Evolutionary conservation across 2,888 invertebrate genomes (phyloP).

Genomic region (Pogonocherus hispidulus): DNA sequence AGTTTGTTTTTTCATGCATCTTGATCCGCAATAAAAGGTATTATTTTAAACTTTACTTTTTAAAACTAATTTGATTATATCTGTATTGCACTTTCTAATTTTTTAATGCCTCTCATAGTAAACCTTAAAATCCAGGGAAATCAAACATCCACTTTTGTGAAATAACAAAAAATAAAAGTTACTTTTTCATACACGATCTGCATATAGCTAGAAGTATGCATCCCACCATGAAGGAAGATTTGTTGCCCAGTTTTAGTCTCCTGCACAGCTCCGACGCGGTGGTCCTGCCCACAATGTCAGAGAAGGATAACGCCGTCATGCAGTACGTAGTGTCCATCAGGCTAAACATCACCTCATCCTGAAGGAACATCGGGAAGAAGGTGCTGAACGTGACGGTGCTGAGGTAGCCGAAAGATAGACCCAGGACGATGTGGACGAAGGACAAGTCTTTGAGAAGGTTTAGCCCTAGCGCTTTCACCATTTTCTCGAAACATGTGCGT

Average conservation of each 20-base stretch:
- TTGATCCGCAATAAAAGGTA: no score
- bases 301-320: slow-evolving; percentile 79
- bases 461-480: slow-evolving; percentile 74
- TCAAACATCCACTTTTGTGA: background rate
- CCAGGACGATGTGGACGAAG: slow-evolving; percentile 78
- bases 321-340: slow-evolving; percentile 75
- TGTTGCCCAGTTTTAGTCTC: slow-evolving; percentile 73
- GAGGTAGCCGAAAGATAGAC: slow-evolving; percentile 77
- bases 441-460: slow-evolving; percentile 74
- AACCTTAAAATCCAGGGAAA: no score
- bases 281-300: slow-evolving; percentile 78
- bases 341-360: slow-evolving; percentile 66
- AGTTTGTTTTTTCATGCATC: no score
- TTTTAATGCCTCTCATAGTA: no score
- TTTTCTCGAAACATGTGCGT: slow-evolving; percentile 52
- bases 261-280: slow-evolving; percentile 76
- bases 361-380: slow-evolving; percentile 78
- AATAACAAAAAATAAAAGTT: slow-evolving; percentile 18
- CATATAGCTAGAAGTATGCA: slow-evolving; percentile 72
- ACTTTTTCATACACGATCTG: slow-evolving; percentile 71
- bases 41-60: no score
- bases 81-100: no score
- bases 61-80: no score
- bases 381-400: slow-evolving; percentile 80
- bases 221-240: slow-evolving; percentile 76